Evolutionary conservation across 2,113 vertebrate species (phyloP), one percentile per base, ranked within the genome.

Genomic region (Leptodactylus fuscus): DNA sequence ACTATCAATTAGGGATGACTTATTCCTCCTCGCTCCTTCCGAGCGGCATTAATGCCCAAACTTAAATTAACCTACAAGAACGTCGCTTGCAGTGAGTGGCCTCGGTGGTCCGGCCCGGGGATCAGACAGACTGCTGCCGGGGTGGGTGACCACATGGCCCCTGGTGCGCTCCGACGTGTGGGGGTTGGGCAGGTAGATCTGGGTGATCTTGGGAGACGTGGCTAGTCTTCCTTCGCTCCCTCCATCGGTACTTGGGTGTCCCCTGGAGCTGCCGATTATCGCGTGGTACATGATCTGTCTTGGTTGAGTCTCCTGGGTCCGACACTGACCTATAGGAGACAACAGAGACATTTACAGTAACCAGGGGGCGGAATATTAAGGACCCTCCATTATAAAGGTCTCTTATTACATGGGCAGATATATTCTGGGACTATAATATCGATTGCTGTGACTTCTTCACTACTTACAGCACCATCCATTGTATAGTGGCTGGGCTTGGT

Each of bases 101-200:
- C 71, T 78, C 24, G 60, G 83, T 71, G 87, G 88, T 81, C 67
- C 82, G 53, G 79, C 22, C 34, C 73, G 83, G 15, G 41, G 76
- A 1, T 76, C 36, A 16, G 49, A 27, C 0, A 73, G 78, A 88
- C 90, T 89, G 81, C 91, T 92, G 73, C 81, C 87, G n/a, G 87
- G 38, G 11, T 90, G 75, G 87, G 91, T 90, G 81, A 81, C n/a
- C n/a, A n/a, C 89, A 34, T 88, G 83, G 1, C 85, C 83, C 4
- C 85, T 90, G 81, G 91, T 77, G 0, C 93, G 92, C 81, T 94
- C 92, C 22, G 27, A 22, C 22, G 94, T 92, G 0, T 93, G 34
- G 4, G 77, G 92, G 38, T 93, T 87, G 1, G 91, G 88, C 5
- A 90, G 93, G 36, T 84, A 85, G 4, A 85, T 87, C 53, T 86